Base-by-base conservation (phyloP, 2,888 invertebrate genomes). In the Phalera bucephala region DNA sequence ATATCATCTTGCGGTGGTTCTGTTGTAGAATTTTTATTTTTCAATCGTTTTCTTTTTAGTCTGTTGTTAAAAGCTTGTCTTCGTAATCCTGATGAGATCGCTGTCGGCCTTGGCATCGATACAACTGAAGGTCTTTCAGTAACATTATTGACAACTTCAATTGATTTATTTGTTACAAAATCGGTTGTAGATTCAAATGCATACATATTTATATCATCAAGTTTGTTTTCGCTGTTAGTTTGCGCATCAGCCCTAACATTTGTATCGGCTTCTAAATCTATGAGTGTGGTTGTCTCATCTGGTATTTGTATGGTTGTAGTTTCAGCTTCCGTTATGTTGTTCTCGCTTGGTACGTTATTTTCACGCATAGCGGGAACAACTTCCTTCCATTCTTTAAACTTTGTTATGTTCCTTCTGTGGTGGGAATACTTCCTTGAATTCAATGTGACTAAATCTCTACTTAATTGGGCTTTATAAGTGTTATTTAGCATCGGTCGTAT, bases 21-120 rank as follows among this genome's bases (percentile, higher is more conserved):
- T 58, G 83, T 74, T 10, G 79, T 72, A 31, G 71, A 57, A 51
- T 59, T 67, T 54, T 80, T 89, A 36, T 78, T 76, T 54, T 77
- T 81, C 15, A 80, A 49, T 19, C 82, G 74, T 60, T 84, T 87
- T 45, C 74, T 80, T 62, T 80, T 84, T 15, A 81, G 52, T 48
- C 78, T 73, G 41, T 83, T 80, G 36, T 78, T 78, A 33, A 75
- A 75, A 29, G 80, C 76, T 60, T 81, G 80, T 34, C 71, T 63
- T 45, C 82, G 69, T 47, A 79, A 56, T 44, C 72, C 75, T 13
- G 75, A 63, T 22, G 72, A 53, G 46, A 75, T 78, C 1, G 58
- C 40, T 39, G 52, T 53, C 36, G 72, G 68, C 49, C 61, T 71
- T 14, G 57, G 42, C 25, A 56, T 61, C 32, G 65, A 47, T 10